Base-by-base conservation (phyloP, 2,113 vertebrate species). In the Nibea albiflora region DNA sequence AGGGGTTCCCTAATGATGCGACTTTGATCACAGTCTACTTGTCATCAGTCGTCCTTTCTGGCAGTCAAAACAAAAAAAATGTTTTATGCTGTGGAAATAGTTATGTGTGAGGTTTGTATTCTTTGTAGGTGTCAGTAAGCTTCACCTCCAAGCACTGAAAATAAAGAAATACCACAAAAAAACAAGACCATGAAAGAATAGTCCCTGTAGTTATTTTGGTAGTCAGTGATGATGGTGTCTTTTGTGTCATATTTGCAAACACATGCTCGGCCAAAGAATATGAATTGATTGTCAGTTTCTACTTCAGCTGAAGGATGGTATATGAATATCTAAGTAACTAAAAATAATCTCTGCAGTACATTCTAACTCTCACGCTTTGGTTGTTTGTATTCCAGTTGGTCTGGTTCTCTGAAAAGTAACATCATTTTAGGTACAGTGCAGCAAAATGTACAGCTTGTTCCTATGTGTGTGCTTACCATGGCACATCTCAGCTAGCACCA, bases 401-500 rank as follows among this genome's bases (percentile, higher is more conserved):
- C 73, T 63, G 19, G 35, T 39, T 39, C 73, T 57, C 24, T n/a
- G 42, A 54, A 66, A 61, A 73, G 70, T 62, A 46, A 10, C n/a
- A 69, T 70, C 10, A 73, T 66, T 77, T 73, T 71, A 15, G 52
- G 11, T 46, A 74, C 69, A 80, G 35, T 63, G 85, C 57, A 64
- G 72, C 28, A 77, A 50, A 74, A 66, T 11, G 26, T 44, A 49
- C 62, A 67, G n/a, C 74, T 12, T 72, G 56, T 73, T 66, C 66
- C 74, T 81, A 76, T 67, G 57, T 86, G 35, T 69, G 80, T 64
- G 72, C 49, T 72, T 20, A 24, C 50, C n/a, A 10, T 67, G 20
- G 79, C 52, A 31, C 74, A 53, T 78, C 78, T 80, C 70, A 66
- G 80, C 72, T 63, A 62, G 66, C 81, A 49, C 64, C 16, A 3